Conservation (phyloP, 2,888 invertebrate genomes). For the Nephrocerus scutellatus region DNA sequence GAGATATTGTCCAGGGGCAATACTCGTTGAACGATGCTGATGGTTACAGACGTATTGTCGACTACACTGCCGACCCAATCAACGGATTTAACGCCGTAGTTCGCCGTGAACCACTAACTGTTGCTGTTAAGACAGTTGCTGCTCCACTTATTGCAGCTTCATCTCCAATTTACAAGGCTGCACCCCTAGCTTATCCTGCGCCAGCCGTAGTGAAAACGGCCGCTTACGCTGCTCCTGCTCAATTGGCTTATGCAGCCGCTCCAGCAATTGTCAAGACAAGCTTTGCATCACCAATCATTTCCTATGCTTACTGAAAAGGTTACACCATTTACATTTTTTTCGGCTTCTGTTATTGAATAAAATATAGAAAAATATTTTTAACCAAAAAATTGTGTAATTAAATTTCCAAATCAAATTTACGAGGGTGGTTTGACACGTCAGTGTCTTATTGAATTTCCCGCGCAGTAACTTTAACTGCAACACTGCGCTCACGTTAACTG, state of each 20-base stretch:
- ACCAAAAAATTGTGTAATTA: too few species aligned
- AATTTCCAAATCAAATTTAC: too few species aligned
- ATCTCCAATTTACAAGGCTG: slow-evolving; percentile 12
- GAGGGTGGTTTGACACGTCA: too few species aligned
- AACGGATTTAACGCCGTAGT: slow-evolving; percentile 48
- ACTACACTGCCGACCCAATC: slow-evolving; percentile 45
- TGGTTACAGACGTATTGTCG: slow-evolving; percentile 45
- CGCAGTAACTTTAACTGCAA: too few species aligned
- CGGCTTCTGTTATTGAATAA: too few species aligned
- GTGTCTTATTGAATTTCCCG: too few species aligned
- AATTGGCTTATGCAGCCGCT: slow-evolving; percentile 27
- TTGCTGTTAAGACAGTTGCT: slow-evolving; percentile 29
- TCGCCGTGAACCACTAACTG: slow-evolving; percentile 40
- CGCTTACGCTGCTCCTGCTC: slow-evolving; percentile 9
- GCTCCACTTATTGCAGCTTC: slow-evolving; percentile 28
- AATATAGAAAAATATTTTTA: too few species aligned
- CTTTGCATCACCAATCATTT: slow-evolving; percentile 41
- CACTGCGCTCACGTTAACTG: too few species aligned
- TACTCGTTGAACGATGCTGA: slow-evolving; percentile 48
- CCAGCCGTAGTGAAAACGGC: slow-evolving; percentile 14
- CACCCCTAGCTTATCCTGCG: too few species aligned
- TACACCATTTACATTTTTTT: too few species aligned
- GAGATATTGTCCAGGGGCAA: slow-evolving; percentile 46
- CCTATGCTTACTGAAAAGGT: slow-evolving; percentile 39
- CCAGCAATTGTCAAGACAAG: slow-evolving; percentile 39